Conservation (phyloP, 2,113 vertebrate genomes). For the Conger conger region DNA sequence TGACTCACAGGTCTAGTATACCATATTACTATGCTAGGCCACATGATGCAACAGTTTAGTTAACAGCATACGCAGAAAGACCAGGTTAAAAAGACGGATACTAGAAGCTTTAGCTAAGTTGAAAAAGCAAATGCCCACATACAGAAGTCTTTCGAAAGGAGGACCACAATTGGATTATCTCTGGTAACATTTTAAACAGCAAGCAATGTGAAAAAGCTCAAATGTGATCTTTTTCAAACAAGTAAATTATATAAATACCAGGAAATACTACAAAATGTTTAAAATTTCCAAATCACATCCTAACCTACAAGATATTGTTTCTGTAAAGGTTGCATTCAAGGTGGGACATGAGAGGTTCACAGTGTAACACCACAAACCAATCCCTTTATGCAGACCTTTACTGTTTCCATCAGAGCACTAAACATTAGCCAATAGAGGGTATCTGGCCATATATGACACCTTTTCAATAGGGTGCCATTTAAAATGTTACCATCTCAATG, state of each 20-base stretch:
- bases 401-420: background rate
- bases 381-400: background rate
- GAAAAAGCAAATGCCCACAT: background rate
- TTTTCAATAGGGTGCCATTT: background rate
- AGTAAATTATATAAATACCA: background rate
- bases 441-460: background rate
- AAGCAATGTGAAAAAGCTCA: background rate
- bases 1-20: background rate
- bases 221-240: background rate
- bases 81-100: background rate
- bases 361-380: background rate
- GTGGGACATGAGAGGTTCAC: background rate
- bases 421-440: background rate
- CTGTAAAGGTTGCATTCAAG: too few species aligned
- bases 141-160: background rate
- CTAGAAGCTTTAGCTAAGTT: background rate
- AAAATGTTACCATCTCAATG: conserved; percentile 34
- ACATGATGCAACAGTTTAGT: background rate
- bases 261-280: background rate
- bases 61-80: background rate
- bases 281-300: background rate
- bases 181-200: conserved; percentile 35
- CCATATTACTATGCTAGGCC: background rate
- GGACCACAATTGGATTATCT: background rate
- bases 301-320: too few species aligned